These are phyloP conservation scores for Crypturellus tataupa DNA, from an alignment of 2,797 vertebrate species.

Conservation along the genomic window DNA sequence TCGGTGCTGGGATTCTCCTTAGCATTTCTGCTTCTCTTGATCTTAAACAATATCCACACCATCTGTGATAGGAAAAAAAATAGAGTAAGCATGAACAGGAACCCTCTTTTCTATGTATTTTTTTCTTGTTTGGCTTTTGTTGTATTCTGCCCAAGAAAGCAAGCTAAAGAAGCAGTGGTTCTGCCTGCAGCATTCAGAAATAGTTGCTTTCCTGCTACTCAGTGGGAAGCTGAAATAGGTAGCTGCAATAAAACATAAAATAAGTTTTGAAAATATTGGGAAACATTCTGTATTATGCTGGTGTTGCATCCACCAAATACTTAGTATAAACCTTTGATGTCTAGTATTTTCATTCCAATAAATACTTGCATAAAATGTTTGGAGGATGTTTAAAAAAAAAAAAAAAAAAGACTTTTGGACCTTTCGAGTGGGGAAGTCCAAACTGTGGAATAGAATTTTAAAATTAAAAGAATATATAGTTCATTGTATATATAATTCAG, in stretches of 20 bases:
- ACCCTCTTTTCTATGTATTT: not conserved
- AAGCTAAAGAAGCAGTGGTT: not conserved
- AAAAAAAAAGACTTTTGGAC: not conserved
- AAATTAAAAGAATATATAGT: not conserved
- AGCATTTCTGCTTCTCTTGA: conserved; percentile 12
- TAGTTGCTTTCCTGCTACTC: not conserved
- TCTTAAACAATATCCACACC: not conserved
- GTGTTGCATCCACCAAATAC: not conserved
- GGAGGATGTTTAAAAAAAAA: not conserved
- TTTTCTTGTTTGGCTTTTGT: conserved; percentile 8
- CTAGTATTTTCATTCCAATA: not conserved
- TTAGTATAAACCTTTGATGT: conserved; percentile 34
- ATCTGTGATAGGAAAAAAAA: not conserved
- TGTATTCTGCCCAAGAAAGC: not conserved
- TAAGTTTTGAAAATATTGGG: not conserved
- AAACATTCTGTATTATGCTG: not conserved
- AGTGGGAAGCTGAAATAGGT: not conserved
- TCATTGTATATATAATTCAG: not conserved
- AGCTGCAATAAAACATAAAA: conserved; percentile 1
- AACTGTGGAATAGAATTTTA: conserved; percentile 13
- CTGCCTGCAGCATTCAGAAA: not conserved
- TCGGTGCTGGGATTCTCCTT: not conserved
- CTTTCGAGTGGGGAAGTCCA: not conserved
- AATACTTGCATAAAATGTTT: not conserved
- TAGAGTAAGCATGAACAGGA: not conserved